Evolutionary conservation across 2,888 invertebrate species (phyloP).

Genomic region (Deilephila porcellus): DNA sequence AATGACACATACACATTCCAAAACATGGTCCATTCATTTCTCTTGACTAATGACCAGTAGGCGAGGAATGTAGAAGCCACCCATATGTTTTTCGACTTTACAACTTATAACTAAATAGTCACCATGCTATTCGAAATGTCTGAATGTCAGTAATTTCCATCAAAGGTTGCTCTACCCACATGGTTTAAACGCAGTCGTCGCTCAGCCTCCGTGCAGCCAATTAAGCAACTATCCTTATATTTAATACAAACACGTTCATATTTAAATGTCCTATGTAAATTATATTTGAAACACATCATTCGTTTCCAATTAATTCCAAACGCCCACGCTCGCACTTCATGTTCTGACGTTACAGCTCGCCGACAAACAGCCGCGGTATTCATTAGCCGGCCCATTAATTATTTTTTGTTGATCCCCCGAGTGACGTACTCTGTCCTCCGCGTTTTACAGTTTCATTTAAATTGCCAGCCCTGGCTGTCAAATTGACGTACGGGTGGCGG

Average conservation of each 20-base stretch:
- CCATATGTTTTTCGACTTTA: neutral
- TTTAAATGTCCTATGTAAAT: conserved; percentile 18
- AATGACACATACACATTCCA: neutral
- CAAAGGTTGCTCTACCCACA: neutral
- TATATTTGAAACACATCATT: conserved; percentile 34
- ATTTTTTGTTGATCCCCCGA: conserved; percentile 76
- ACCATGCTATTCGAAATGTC: neutral
- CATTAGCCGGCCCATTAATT: conserved; percentile 79
- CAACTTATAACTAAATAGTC: neutral
- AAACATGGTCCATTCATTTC: neutral
- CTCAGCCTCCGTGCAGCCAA: neutral
- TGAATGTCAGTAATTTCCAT: neutral
- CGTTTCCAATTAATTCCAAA: conserved; percentile 27
- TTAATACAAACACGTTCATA: conserved; percentile 3
- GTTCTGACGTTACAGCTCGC: conserved; percentile 37
- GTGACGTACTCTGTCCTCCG: conserved; percentile 61
- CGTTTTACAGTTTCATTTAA: conserved; percentile 69
- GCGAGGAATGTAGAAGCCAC: neutral
- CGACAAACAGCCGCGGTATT: conserved; percentile 67
- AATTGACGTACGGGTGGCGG: conserved; percentile 44
- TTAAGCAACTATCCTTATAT: neutral
- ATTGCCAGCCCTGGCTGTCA: conserved; percentile 65
- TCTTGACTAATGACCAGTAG: conserved; percentile 6
- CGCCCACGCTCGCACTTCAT: conserved; percentile 16
- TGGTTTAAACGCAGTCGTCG: too few species aligned